Evolutionary conservation across 2,797 vertebrate species (phyloP).

Genomic region (Dermochelys coriacea): DNA sequence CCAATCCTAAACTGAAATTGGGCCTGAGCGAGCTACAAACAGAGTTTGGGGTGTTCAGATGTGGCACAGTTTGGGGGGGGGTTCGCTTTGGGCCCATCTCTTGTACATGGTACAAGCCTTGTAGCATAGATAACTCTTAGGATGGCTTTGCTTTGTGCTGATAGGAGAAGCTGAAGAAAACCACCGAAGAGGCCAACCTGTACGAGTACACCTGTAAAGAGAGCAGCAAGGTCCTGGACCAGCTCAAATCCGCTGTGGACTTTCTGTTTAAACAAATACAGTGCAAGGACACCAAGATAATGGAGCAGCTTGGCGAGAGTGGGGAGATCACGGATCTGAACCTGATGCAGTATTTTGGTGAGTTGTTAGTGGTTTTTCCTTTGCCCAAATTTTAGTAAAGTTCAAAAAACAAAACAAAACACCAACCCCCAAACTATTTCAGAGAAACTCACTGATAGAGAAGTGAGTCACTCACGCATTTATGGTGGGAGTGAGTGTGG

Average conservation of each 20-base stretch:
- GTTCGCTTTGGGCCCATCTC: background rate
- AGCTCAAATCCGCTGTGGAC: conserved; percentile 34
- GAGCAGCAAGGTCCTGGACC: conserved; percentile 48
- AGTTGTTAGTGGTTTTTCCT: background rate
- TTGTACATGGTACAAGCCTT: background rate
- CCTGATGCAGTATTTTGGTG: conserved; percentile 73
- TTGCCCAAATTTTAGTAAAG: background rate
- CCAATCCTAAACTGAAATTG: background rate
- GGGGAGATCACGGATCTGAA: conserved; percentile 63
- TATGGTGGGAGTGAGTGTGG: background rate
- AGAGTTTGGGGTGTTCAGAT: background rate
- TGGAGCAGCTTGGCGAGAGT: conserved; percentile 59
- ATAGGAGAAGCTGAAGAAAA: conserved; percentile 67
- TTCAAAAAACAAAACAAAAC: too few relatives aligned
- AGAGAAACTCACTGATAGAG: background rate
- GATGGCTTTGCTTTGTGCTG: background rate
- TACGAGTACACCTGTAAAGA: conserved; percentile 44
- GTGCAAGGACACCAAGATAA: conserved; percentile 20
- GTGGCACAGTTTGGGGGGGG: background rate
- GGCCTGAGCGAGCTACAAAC: background rate
- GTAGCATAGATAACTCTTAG: background rate
- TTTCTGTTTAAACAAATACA: conserved; percentile 32
- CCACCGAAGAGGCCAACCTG: conserved; percentile 4
- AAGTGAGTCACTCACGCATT: background rate
- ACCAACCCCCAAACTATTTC: background rate